phyloP scores from a whole-genome alignment of 2,888 invertebrate genomes.

The Melipona bicolor region DNA sequence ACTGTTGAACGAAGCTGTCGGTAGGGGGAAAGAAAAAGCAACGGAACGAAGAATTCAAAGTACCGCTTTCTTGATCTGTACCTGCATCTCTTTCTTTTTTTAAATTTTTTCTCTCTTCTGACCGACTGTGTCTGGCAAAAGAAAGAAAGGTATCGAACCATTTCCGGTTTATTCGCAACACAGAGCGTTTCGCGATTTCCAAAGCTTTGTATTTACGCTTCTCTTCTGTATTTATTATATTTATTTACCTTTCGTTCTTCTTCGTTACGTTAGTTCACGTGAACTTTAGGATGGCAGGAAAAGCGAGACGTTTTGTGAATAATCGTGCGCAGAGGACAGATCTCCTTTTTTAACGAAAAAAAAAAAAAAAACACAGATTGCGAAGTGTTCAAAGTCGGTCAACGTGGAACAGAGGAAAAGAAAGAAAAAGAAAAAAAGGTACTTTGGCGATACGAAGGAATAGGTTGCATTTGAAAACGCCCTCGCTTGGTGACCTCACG shows the following conservation, averaged over 20 bases:
- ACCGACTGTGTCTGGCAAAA: not conserved
- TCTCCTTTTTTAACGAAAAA: not conserved
- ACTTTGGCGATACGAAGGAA: slow-evolving; percentile 31
- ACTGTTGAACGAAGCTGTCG: slow-evolving; percentile 7
- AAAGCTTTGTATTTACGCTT: not conserved
- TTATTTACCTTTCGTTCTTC: not conserved
- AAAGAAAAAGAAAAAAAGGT: slow-evolving; percentile 8
- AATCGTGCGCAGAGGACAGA: not conserved
- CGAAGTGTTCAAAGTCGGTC: not conserved
- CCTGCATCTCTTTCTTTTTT: not conserved
- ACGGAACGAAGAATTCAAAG: slow-evolving; percentile 42
- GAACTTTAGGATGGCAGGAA: not conserved
- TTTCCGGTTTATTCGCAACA: not conserved
- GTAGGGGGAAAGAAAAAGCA: not conserved
- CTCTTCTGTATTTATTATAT: not conserved
- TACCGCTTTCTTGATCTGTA: slow-evolving; percentile 32
- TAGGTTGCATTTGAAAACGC: slow-evolving; percentile 70
- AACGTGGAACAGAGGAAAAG: not conserved
- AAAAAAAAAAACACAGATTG: not conserved
- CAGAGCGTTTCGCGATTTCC: not conserved
- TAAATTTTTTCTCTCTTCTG: not conserved
- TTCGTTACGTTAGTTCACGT: not conserved
- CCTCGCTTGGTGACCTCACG: slow-evolving; percentile 79
- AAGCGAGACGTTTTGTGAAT: slow-evolving; percentile 2
- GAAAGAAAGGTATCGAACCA: not conserved